Evolutionary conservation across 1,140 invertebrate genomes (phyloP).

Genomic region (Platorchestia sp.): DNA sequence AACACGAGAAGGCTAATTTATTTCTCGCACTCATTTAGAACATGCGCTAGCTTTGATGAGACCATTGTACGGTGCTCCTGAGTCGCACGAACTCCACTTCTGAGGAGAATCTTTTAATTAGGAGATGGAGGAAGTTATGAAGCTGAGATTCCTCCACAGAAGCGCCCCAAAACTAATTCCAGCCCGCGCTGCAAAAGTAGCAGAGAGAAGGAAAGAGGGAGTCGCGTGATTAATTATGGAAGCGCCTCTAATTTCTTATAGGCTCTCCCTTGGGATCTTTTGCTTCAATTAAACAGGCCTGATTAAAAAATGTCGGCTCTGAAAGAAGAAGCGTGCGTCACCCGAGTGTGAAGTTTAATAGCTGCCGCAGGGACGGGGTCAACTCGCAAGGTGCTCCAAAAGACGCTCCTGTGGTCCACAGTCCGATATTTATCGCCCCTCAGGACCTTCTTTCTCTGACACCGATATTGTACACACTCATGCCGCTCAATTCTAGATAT

Average conservation of each 20-base stretch:
- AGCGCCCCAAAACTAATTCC: conserved; percentile 52
- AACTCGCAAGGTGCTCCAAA: not conserved
- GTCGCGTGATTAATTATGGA: conserved; percentile 51
- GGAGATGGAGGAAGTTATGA: conserved; percentile 49
- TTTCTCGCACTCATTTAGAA: not conserved
- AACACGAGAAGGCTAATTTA: not conserved
- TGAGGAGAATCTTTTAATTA: conserved; percentile 38
- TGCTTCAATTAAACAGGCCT: conserved; percentile 55
- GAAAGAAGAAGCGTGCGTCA: conserved; percentile 53
- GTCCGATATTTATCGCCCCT: conserved; percentile 47
- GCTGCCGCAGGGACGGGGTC: conserved; percentile 22
- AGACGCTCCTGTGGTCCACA: not conserved
- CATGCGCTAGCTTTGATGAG: not conserved
- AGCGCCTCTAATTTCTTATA: conserved; percentile 54
- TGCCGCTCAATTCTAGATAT: not conserved
- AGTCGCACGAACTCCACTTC: not conserved
- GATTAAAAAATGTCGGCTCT: conserved; percentile 48
- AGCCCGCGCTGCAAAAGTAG: not conserved
- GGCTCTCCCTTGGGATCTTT: conserved; percentile 52
- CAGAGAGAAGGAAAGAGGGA: conserved; percentile 46
- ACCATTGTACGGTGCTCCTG: not conserved
- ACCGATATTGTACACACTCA: not conserved
- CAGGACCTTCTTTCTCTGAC: not conserved
- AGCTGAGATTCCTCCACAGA: conserved; percentile 10
- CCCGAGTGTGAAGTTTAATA: conserved; percentile 47